Base-by-base conservation (phyloP, 2,113 vertebrate genomes). In the Bagarius yarrelli region DNA sequence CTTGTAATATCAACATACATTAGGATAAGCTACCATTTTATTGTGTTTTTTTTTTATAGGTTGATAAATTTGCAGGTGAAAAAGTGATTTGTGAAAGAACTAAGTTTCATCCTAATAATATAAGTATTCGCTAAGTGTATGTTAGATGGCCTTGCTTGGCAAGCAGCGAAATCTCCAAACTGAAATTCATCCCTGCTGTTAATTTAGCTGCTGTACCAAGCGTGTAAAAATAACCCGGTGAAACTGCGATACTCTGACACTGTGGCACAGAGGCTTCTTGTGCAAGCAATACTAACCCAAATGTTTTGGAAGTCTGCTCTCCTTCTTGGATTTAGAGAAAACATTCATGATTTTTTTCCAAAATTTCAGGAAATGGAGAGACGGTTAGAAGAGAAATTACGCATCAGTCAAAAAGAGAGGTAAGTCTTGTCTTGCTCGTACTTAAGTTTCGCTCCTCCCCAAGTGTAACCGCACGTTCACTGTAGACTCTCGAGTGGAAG, bases 341-440 rank as follows among this genome's bases (percentile, higher is more conserved):
- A 66, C 53, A 71, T 44, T 78, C 67, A 27, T 83, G 81, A 85
- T 76, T 87, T 81, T 89, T 87, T 81, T 89, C 86, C 86, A 21
- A 60, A 87, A 64, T 81, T 63, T 67, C 88, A 99, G 97, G 96
- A 98, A 93, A 98, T 99, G 95, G 96, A 98, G 89, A 95, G 96
- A 91, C 94, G 95, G 86, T 91, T 98, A 89, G 96, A 97, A 88
- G 97, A 97, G 93, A 99, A 97, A 89, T 92, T 98, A 90, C 93
- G 94, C 90, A 97, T 98, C 90, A 95, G 94, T 55, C 95, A 97
- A 87, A 97, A 93, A 92, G 96, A 98, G 91, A 97, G 94, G 97
- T 97, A 94, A 94, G 85, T 47, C 63, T 12, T 4, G 4, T 34
- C 32, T 55, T 30, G 8, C 23, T 77, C n/a, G 23, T 72, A 25